phyloP scores from a whole-genome alignment of 1,140 invertebrate genomes.

The Venturia canescens region DNA sequence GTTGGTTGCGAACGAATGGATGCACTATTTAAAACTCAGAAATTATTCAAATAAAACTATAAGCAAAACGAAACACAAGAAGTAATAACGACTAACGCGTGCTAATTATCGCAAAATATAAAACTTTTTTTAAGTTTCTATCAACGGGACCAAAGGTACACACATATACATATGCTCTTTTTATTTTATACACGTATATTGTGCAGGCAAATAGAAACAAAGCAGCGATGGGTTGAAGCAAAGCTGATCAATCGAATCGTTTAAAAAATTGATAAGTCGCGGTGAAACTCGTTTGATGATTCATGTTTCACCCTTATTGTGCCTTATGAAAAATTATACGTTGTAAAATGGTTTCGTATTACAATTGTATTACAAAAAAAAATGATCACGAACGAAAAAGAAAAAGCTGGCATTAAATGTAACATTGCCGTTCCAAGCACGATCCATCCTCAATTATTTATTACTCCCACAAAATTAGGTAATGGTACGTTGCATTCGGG shows the following conservation, averaged over 20 bases:
- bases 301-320: background rate
- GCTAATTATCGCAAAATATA: constrained; percentile 61
- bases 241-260: constrained; percentile 63
- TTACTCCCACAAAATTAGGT: constrained; percentile 40
- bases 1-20: constrained; percentile 53
- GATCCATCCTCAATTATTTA: background rate
- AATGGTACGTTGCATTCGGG: constrained; percentile 36
- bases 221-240: constrained; percentile 48
- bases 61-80: background rate
- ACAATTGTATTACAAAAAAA: constrained; percentile 1
- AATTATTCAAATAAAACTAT: background rate
- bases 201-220: constrained; percentile 37
- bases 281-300: constrained; percentile 11
- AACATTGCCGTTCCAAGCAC: constrained; percentile 28
- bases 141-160: constrained; percentile 75
- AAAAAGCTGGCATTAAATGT: constrained; percentile 37
- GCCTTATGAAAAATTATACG: constrained; percentile 27
- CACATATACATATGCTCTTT: constrained; percentile 41
- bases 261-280: constrained; percentile 36
- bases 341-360: constrained; percentile 19
- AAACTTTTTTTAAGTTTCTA: constrained; percentile 68
- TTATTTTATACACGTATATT: constrained; percentile 62
- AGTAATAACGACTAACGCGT: constrained; percentile 60
- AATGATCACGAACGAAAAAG: constrained; percentile 9
- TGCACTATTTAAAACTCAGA: constrained; percentile 55